phyloP scores from a whole-genome alignment of 2,888 invertebrate species.

The Itoplectis maculator region DNA sequence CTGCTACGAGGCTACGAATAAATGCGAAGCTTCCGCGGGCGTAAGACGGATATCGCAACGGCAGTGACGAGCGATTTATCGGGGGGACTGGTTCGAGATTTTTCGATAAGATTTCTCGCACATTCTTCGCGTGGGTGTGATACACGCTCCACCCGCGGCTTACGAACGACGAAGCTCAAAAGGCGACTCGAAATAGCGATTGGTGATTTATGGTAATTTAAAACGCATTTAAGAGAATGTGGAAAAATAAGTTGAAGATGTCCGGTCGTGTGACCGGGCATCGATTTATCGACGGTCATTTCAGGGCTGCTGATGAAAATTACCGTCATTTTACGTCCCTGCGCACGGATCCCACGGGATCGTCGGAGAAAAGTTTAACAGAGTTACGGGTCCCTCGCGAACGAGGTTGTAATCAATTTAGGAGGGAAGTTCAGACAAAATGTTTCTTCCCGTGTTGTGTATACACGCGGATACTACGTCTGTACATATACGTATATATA shows the following conservation, averaged over 20 bases:
- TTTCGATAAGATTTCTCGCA: neutral
- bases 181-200: too few species aligned
- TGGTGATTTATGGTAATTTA: too few species aligned
- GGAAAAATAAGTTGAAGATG: too few species aligned
- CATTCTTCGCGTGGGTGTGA: neutral
- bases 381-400: neutral
- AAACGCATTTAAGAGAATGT: too few species aligned
- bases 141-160: too few species aligned
- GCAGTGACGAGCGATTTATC: neutral
- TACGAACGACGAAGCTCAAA: too few species aligned
- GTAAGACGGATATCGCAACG: neutral
- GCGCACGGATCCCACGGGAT: neutral
- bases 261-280: too few species aligned
- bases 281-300: too few species aligned
- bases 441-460: slow-evolving; percentile 10
- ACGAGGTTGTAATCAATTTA: slow-evolving; percentile 41
- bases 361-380: slow-evolving; percentile 18
- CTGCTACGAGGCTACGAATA: neutral
- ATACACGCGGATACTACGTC: neutral
- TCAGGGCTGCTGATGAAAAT: neutral
- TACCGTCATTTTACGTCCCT: neutral
- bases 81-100: neutral
- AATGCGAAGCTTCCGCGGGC: slow-evolving; percentile 1
- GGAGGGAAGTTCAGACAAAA: neutral
- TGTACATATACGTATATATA: neutral